These are phyloP conservation scores for Epirrhoe tristata DNA, from an alignment of 2,888 invertebrate species.

Conservation along the genomic window DNA sequence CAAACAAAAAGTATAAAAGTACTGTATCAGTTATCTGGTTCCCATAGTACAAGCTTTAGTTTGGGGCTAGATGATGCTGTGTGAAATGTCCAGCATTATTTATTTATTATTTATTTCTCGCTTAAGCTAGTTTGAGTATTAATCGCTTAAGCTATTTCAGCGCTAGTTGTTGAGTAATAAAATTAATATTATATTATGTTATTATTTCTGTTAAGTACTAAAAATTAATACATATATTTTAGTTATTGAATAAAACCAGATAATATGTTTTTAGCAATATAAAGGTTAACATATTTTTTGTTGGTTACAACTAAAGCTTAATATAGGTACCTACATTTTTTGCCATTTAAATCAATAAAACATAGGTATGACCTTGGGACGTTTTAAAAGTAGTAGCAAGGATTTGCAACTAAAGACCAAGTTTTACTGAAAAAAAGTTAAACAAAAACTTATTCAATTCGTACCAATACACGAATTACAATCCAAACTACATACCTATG, in stretches of 20 bases:
- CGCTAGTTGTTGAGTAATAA: no score
- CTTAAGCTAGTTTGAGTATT: no score
- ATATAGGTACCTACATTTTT: background rate
- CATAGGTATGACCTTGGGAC: slow-evolving; percentile 12
- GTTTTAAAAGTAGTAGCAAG: slow-evolving; percentile 23
- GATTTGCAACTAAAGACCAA: background rate
- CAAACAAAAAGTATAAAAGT: no score
- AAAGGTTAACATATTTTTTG: background rate
- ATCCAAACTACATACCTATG: no score
- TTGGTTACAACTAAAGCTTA: background rate
- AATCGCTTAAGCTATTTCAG: no score
- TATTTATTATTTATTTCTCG: no score
- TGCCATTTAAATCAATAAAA: slow-evolving; percentile 7
- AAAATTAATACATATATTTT: background rate
- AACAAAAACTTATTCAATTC: slow-evolving; percentile 10
- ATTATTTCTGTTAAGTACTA: background rate
- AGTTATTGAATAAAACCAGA: background rate
- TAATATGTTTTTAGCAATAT: background rate
- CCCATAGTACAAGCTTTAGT: no score
- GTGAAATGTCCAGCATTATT: no score
- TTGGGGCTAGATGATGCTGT: no score
- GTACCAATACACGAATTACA: background rate
- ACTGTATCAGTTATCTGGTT: no score
- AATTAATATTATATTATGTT: no score
- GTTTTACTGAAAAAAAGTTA: slow-evolving; percentile 2